phyloP scores from a whole-genome alignment of 2,797 vertebrate species.

The Macropodus opercularis region DNA sequence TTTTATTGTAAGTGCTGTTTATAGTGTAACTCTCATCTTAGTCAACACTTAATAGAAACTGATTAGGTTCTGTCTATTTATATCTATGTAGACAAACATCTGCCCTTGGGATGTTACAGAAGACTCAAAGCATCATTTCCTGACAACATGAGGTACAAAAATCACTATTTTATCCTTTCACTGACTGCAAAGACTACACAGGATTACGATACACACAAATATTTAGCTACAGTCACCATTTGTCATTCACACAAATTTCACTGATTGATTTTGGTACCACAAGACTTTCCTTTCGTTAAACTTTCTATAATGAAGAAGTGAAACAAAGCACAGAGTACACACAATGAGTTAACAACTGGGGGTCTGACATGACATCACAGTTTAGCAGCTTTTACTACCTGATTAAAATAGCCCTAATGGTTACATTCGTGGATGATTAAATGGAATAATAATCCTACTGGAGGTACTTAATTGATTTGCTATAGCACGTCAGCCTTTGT shows the following conservation, averaged over 20 bases:
- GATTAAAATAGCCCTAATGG: constrained; percentile 74
- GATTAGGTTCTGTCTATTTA: neutral
- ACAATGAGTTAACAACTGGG: constrained; percentile 34
- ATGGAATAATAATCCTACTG: constrained; percentile 26
- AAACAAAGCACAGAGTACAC: constrained; percentile 55
- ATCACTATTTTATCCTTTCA: constrained; percentile 57
- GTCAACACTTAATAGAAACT: no score
- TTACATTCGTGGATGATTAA: constrained; percentile 53
- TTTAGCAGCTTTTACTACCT: constrained; percentile 79
- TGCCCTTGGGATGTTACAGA: constrained; percentile 4
- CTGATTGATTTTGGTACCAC: constrained; percentile 39
- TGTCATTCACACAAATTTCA: constrained; percentile 48
- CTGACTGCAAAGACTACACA: constrained; percentile 54
- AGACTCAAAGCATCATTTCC: constrained; percentile 8
- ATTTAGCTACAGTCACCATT: constrained; percentile 49
- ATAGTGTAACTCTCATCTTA: neutral
- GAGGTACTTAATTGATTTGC: constrained; percentile 51
- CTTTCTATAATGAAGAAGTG: constrained; percentile 32
- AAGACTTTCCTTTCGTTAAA: constrained; percentile 24
- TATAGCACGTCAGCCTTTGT: constrained; percentile 25
- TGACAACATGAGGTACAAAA: constrained; percentile 48
- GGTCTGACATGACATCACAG: constrained; percentile 53
- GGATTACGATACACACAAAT: constrained; percentile 58
- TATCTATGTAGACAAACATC: constrained; percentile 8
- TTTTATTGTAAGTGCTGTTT: neutral